A percentile compares a stretch with the other conserved stretches of the same genome.
Evolutionary conservation across 2,113 vertebrate genomes (phyloP).

Genomic region (Malurus elegans): DNA sequence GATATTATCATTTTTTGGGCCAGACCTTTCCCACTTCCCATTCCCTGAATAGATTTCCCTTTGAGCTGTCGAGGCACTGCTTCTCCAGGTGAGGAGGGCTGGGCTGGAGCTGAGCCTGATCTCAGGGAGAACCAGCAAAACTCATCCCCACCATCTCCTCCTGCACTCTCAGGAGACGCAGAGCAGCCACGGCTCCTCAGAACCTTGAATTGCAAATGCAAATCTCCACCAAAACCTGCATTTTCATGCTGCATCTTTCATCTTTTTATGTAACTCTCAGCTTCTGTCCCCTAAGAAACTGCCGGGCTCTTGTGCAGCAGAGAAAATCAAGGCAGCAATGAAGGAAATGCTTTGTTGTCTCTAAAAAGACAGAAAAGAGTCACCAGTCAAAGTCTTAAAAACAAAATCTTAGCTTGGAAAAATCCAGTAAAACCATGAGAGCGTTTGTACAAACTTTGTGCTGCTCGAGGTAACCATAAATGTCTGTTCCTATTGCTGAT

Average conservation of each 20-base stretch:
- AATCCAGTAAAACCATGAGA: not conserved
- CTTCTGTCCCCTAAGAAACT: not conserved
- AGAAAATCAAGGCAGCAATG: not conserved
- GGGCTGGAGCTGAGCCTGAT: not conserved
- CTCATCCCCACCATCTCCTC: not conserved
- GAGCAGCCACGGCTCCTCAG: not conserved
- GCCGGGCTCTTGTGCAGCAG: not conserved
- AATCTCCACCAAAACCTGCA: not conserved
- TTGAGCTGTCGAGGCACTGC: too few relatives aligned
- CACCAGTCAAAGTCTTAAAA: not conserved
- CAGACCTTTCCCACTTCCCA: too few relatives aligned
- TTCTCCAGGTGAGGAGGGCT: not conserved
- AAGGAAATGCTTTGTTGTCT: not conserved
- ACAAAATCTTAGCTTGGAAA: not conserved
- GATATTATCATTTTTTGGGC: too few relatives aligned
- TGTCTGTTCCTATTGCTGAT: not conserved
- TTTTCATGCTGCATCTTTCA: conserved; percentile 8
- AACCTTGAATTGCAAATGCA: not conserved
- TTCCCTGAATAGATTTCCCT: too few relatives aligned
- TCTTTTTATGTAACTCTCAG: not conserved
- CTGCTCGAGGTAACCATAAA: not conserved
- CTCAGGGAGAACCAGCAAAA: not conserved
- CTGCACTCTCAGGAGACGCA: not conserved
- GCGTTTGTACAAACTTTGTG: not conserved
- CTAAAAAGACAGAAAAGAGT: not conserved